Conservation (phyloP, 2,888 invertebrate genomes). For the Gerris lacustris region DNA sequence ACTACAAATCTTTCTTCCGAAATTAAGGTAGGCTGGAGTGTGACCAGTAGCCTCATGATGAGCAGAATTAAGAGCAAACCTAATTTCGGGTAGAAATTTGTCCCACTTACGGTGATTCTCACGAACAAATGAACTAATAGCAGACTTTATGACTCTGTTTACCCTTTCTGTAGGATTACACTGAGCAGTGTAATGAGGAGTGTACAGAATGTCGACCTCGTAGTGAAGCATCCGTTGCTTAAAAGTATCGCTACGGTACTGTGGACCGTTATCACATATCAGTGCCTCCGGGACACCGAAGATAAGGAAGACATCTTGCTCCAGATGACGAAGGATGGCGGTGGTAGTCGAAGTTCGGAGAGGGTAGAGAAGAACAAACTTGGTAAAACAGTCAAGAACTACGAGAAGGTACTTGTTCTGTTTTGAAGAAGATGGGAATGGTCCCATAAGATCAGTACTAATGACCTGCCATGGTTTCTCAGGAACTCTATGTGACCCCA, state of each 20-base stretch:
- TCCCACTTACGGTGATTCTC: slow-evolving; percentile 28
- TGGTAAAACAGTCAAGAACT: no score
- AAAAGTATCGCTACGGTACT: slow-evolving; percentile 24
- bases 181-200: slow-evolving; percentile 28
- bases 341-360: slow-evolving; percentile 26
- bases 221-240: slow-evolving; percentile 15
- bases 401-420: no score
- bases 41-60: slow-evolving; percentile 22
- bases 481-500: no score
- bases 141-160: no score
- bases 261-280: slow-evolving; percentile 29
- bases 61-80: slow-evolving; percentile 27
- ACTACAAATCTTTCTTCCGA: slow-evolving; percentile 11
- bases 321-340: no score
- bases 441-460: no score
- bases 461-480: no score
- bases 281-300: slow-evolving; percentile 28
- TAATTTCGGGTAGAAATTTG: slow-evolving; percentile 24
- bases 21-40: slow-evolving; percentile 22
- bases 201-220: slow-evolving; percentile 19
- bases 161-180: slow-evolving; percentile 29
- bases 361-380: slow-evolving; percentile 28
- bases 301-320: no score
- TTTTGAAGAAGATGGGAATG: no score
- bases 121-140: slow-evolving; percentile 26